Conservation (phyloP, 2,113 vertebrate genomes). For the Ceuthmochares aereus region DNA sequence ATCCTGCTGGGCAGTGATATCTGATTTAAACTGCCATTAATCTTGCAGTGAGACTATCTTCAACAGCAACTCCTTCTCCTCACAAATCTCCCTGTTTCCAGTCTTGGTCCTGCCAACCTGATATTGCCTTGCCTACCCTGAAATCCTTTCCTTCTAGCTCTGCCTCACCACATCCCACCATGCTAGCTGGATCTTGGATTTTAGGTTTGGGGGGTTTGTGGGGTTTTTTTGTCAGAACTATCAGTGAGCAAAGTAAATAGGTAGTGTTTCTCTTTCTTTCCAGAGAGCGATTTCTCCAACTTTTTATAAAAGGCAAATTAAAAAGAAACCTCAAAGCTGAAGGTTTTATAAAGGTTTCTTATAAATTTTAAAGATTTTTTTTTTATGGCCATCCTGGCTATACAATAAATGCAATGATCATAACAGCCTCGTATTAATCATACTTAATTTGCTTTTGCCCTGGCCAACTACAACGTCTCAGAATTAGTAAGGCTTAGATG, state of each 20-base stretch:
- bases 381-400: neutral
- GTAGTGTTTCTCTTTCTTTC: neutral
- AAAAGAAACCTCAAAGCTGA: neutral
- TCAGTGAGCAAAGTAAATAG: neutral
- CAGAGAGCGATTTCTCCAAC: neutral
- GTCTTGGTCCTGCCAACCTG: neutral
- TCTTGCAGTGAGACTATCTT: neutral
- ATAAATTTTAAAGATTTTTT: neutral
- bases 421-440: neutral
- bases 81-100: neutral
- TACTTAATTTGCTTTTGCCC: neutral
- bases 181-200: neutral
- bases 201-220: neutral
- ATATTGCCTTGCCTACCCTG: neutral
- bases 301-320: neutral
- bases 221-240: neutral
- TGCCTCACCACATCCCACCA: neutral
- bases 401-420: neutral
- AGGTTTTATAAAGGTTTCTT: neutral
- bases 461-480: neutral
- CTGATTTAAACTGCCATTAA: neutral
- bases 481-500: neutral
- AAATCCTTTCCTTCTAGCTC: neutral
- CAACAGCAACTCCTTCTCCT: neutral
- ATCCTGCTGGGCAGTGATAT: neutral